Evolutionary conservation across 2,797 vertebrate species (phyloP).

Genomic region (Octomys mimax): DNA sequence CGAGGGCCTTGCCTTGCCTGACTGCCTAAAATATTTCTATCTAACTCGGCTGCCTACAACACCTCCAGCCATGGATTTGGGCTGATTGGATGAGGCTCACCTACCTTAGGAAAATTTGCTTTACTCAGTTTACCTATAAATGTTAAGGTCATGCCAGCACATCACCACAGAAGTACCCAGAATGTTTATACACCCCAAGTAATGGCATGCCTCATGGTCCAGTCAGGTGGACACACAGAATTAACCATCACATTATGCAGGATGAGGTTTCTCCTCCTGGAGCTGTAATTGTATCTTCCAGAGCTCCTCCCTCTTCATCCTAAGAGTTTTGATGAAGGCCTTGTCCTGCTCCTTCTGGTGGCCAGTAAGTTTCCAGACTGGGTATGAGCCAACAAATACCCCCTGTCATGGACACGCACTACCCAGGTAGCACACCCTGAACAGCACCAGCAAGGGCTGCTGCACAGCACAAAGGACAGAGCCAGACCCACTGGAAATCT

Average conservation of each 20-base stretch:
- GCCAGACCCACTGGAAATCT: not conserved
- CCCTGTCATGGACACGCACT: not conserved
- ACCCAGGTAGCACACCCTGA: not conserved
- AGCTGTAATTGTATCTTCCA: no score
- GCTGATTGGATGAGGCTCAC: not conserved
- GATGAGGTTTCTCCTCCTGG: not conserved
- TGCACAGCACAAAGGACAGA: not conserved
- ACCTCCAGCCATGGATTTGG: not conserved
- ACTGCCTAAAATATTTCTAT: no score
- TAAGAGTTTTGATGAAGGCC: not conserved
- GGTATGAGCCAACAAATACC: not conserved
- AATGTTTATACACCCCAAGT: not conserved
- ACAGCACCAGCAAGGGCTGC: not conserved
- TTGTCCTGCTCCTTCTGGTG: not conserved
- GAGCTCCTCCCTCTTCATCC: not conserved
- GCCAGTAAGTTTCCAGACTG: not conserved
- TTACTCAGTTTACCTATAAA: not conserved
- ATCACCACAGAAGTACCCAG: not conserved
- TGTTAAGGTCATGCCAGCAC: not conserved
- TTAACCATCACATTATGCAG: not conserved
- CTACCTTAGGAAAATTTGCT: not conserved
- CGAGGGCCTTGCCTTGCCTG: no score
- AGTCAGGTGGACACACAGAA: not conserved
- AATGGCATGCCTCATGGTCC: not conserved
- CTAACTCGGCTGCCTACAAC: no score